Evolutionary conservation across 1,140 invertebrate species (phyloP).

Genomic region (Venustaconcha ellipsiformis): DNA sequence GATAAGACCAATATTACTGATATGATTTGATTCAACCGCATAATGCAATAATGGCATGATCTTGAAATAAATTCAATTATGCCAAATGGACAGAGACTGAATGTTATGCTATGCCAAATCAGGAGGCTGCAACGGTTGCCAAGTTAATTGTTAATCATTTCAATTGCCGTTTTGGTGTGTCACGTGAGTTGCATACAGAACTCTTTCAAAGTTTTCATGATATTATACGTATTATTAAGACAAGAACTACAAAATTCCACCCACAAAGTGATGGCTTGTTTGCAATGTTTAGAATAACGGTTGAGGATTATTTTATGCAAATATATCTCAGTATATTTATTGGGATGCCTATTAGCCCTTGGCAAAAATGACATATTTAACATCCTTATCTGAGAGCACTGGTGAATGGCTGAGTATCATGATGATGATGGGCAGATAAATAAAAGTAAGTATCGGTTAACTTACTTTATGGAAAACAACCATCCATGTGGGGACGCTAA

Average conservation of each 20-base stretch:
- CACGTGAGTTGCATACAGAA: slow-evolving; percentile 22
- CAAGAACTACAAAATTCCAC: slow-evolving; percentile 25
- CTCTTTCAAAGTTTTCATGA: slow-evolving; percentile 20
- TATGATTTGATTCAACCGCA: too few species aligned
- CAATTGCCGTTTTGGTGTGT: slow-evolving; percentile 7
- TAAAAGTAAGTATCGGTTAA: slow-evolving; percentile 16
- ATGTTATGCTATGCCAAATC: slow-evolving; percentile 3
- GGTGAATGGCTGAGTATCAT: slow-evolving; percentile 30
- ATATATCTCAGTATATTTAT: slow-evolving; percentile 42
- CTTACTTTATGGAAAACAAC: too few species aligned
- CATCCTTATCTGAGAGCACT: slow-evolving; percentile 16
- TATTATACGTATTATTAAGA: slow-evolving; percentile 23
- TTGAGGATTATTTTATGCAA: slow-evolving; percentile 22
- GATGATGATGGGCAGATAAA: slow-evolving; percentile 40
- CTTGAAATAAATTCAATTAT: too few species aligned
- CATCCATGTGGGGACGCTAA: too few species aligned
- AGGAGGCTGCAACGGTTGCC: background rate
- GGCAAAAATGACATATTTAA: slow-evolving; percentile 14
- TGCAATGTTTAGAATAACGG: slow-evolving; percentile 53
- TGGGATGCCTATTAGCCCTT: slow-evolving; percentile 34
- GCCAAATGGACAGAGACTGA: background rate
- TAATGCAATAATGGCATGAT: too few species aligned
- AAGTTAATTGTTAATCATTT: slow-evolving; percentile 25
- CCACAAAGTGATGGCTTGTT: slow-evolving; percentile 37
- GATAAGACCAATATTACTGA: too few species aligned